These are phyloP conservation scores for Arrhopalites spinosus DNA, from an alignment of 2,888 invertebrate genomes.

Conservation along the genomic window DNA sequence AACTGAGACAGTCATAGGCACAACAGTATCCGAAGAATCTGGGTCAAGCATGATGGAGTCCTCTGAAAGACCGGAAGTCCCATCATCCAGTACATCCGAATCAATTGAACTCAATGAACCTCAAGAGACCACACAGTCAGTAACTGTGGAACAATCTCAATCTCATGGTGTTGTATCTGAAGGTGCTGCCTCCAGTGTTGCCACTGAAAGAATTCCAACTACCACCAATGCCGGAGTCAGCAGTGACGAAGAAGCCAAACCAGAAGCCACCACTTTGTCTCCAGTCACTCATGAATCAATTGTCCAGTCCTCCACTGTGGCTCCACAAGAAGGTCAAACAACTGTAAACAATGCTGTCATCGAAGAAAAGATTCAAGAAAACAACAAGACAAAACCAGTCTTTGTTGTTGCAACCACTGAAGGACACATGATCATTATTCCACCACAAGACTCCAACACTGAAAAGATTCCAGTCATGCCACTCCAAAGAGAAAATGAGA, in stretches of 20 bases:
- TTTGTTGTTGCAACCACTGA: conserved; percentile 29
- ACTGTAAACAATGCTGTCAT: background rate
- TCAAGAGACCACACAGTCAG: background rate
- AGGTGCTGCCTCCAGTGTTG: conserved; percentile 24
- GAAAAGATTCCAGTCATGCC: conserved; percentile 42
- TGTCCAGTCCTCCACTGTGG: conserved; percentile 9
- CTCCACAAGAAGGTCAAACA: background rate
- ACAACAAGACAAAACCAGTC: background rate
- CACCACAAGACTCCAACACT: conserved; percentile 36
- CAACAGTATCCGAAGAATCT: background rate
- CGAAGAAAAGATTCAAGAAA: background rate
- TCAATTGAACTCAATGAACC: too few relatives aligned
- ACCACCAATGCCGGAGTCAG: background rate
- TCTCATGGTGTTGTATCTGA: background rate
- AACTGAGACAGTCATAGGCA: background rate
- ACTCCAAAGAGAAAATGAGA: conserved; percentile 41
- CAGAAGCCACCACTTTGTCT: conserved; percentile 41
- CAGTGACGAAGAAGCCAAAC: conserved; percentile 12
- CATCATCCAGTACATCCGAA: background rate
- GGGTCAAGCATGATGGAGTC: too few relatives aligned
- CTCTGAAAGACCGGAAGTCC: background rate
- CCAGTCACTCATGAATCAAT: conserved; percentile 10
- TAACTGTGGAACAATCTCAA: background rate
- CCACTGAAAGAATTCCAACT: conserved; percentile 21
- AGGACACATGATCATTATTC: conserved; percentile 44